Evolutionary conservation across 2,888 invertebrate genomes (phyloP).

Genomic region (Heliconius charithonia): DNA sequence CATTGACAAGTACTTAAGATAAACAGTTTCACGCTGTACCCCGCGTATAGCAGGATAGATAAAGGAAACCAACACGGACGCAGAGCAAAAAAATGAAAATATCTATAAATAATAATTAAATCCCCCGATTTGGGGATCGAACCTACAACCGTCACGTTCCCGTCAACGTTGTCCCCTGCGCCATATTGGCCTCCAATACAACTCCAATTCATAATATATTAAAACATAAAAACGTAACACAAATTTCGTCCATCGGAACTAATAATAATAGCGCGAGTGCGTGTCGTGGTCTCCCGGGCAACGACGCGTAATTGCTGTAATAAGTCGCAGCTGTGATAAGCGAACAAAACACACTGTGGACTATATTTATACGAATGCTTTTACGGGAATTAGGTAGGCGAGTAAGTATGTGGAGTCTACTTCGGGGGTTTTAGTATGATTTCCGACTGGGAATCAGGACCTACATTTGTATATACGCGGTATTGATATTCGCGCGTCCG

Average conservation of each 20-base stretch:
- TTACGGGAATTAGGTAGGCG: constrained; percentile 31
- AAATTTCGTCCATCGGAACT: constrained; percentile 35
- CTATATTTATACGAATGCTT: constrained; percentile 36
- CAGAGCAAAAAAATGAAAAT: too few species aligned
- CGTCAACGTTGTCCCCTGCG: too few species aligned
- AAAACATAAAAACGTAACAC: constrained; percentile 3
- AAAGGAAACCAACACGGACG: too few species aligned
- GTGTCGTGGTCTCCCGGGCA: constrained; percentile 42
- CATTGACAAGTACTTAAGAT: neutral
- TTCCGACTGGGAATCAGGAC: neutral
- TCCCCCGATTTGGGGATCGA: too few species aligned
- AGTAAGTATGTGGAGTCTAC: constrained; percentile 3
- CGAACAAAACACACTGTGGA: constrained; percentile 33
- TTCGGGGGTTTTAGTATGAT: constrained; percentile 23
- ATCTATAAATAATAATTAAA: too few species aligned
- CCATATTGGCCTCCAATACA: too few species aligned
- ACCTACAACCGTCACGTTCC: too few species aligned
- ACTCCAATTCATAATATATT: constrained; percentile 23
- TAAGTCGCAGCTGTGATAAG: constrained; percentile 47
- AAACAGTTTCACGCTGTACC: too few species aligned
- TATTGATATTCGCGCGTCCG: neutral
- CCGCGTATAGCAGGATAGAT: too few species aligned
- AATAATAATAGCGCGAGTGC: constrained; percentile 41
- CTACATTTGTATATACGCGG: neutral
- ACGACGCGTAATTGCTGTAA: constrained; percentile 47